Evolutionary conservation across 1,140 invertebrate genomes (phyloP).

Genomic region (Drosophila nasuta): DNA sequence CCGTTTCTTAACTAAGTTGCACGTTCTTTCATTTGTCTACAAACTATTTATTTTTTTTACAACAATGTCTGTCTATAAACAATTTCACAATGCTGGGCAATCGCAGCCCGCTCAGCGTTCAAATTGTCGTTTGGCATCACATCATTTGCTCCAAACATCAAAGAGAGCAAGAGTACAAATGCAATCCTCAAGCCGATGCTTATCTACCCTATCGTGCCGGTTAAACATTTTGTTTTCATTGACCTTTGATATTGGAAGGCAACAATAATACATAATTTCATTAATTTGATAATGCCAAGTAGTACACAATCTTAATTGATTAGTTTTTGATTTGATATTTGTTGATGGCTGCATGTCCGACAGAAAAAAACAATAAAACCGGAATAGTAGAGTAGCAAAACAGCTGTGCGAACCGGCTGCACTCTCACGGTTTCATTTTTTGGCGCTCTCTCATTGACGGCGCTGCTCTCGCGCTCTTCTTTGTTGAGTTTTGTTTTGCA

Average conservation of each 20-base stretch:
- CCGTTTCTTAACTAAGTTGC: background rate
- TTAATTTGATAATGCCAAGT: background rate
- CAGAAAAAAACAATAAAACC: background rate
- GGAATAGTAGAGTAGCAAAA: background rate
- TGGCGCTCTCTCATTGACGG: background rate
- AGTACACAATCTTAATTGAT: background rate
- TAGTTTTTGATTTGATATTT: slow-evolving; percentile 1
- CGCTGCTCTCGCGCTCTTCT: slow-evolving; percentile 8
- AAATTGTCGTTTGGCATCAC: slow-evolving; percentile 20
- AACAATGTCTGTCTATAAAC: slow-evolving; percentile 49
- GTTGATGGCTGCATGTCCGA: background rate
- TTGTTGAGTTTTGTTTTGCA: slow-evolving; percentile 1
- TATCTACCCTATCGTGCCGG: slow-evolving; percentile 1
- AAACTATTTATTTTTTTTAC: slow-evolving; percentile 2
- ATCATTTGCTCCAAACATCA: background rate
- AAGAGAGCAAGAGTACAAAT: background rate
- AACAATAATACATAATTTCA: background rate
- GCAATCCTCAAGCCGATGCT: background rate
- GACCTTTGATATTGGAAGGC: no score
- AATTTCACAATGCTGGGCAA: slow-evolving; percentile 69
- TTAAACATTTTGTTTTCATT: background rate
- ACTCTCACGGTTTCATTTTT: slow-evolving; percentile 1
- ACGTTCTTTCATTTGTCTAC: slow-evolving; percentile 11
- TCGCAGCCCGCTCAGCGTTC: slow-evolving; percentile 29
- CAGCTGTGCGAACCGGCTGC: background rate